Evolutionary conservation across 1,140 invertebrate genomes (phyloP), one percentile per base, ranked within the genome.

Genomic region (Portunus trituberculatus): DNA sequence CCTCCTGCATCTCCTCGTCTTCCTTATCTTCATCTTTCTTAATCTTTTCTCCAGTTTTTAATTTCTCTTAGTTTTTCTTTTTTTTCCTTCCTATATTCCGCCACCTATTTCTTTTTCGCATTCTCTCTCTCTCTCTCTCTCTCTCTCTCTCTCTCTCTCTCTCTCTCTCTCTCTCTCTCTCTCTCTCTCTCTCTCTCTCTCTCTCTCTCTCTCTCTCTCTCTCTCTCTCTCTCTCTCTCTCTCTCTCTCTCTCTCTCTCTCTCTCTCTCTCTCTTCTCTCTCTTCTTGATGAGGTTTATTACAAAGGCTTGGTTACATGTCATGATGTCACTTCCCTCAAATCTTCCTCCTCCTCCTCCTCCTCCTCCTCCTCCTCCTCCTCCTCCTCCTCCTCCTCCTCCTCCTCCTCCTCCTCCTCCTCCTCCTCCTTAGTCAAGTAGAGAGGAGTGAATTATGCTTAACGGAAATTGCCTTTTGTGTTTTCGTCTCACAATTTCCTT

Each of bases 121-220:
- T 91, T 39, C 20, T 48, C 89, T 92, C 67, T 82, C 31, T 82
- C 76, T 92, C 28, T 67, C 76, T 83, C 39, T 25, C 39, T 89
- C 14, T 89, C 39, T 25, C 39, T 89, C 39, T 25, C 32, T 89
- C 1, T 46, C 12, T 89, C 87, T 46, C 12, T 16, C 14, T 25
- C 14, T 4, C 12, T 45, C 6, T 28, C 4, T 89, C 25, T 45
- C n/a, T 39, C 39, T 39, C 7, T 39, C 32, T 39, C 31, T 83
- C 31, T 59, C 32, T 67, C 29, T 31, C 48, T 52, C 14, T 6
- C 48, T 52, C 6, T 52, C 48, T 14, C 48, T 52, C 14, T 14
- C 48, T 52, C 14, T 14, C 14, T 52, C 48, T 14, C 14, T 6
- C 14, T 14, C 59, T 29, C n/a, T 67, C 90, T 28, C 25, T 89